Conservation (phyloP, 1,140 invertebrate species). For the Helicoverpa armigera region DNA sequence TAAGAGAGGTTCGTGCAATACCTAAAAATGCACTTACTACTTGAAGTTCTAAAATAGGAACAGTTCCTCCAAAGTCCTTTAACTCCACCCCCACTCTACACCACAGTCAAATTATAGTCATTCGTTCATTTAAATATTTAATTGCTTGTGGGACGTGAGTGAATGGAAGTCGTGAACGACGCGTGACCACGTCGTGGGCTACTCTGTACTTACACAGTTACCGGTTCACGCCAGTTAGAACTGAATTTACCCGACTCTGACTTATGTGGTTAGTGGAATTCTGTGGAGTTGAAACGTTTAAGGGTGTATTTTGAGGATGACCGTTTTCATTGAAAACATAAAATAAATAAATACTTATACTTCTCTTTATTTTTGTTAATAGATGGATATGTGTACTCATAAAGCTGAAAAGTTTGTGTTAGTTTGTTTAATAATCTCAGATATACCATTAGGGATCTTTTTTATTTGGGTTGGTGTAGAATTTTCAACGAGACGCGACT, state of each 20-base stretch:
- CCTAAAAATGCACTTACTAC: too few relatives aligned
- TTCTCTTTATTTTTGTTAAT: too few relatives aligned
- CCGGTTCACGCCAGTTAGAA: constrained; percentile 1
- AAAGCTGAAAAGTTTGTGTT: too few relatives aligned
- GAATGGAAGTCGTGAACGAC: constrained; percentile 32
- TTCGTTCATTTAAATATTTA: constrained; percentile 46
- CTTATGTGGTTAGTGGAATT: constrained; percentile 1
- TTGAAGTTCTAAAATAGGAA: too few relatives aligned
- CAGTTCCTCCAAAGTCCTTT: background rate
- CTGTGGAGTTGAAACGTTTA: background rate
- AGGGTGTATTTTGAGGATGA: too few relatives aligned
- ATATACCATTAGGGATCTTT: too few relatives aligned
- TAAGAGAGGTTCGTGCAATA: too few relatives aligned
- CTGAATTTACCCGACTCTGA: constrained; percentile 4
- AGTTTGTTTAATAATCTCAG: too few relatives aligned
- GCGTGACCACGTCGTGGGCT: background rate
- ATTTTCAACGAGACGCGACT: background rate
- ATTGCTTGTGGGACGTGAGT: constrained; percentile 12
- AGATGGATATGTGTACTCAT: too few relatives aligned
- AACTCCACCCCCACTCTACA: constrained; percentile 25
- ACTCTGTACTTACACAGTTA: background rate
- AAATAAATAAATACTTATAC: too few relatives aligned
- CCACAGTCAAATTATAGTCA: constrained; percentile 31
- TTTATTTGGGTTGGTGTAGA: too few relatives aligned
- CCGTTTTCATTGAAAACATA: too few relatives aligned